A percentile compares a stretch with the other conserved stretches of the same genome.
These are phyloP conservation scores for Megastigmus dorsalis DNA, from an alignment of 2,888 invertebrate species.

Conservation along the genomic window DNA sequence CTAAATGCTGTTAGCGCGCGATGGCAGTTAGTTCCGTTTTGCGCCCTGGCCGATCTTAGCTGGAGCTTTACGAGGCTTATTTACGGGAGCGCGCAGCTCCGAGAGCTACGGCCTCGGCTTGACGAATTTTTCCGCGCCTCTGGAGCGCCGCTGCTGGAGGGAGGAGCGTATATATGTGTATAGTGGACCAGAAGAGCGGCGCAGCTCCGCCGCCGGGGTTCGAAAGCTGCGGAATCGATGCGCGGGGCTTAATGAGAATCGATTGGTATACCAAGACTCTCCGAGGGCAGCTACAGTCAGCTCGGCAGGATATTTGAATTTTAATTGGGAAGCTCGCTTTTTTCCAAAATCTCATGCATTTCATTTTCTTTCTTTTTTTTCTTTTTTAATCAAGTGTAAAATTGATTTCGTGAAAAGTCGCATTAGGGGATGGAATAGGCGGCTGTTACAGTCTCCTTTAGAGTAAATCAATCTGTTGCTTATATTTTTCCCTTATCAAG, in stretches of 20 bases:
- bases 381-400: too few relatives aligned
- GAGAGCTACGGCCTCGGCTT: not conserved
- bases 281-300: not conserved
- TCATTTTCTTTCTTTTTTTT: too few relatives aligned
- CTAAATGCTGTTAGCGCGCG: conserved; percentile 65
- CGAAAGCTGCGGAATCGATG: not conserved
- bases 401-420: too few relatives aligned
- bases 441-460: too few relatives aligned
- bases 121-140: too few relatives aligned
- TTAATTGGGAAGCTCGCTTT: not conserved
- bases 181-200: too few relatives aligned
- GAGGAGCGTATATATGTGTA: too few relatives aligned
- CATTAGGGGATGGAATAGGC: too few relatives aligned
- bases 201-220: not conserved
- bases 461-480: too few relatives aligned
- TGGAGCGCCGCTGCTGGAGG: too few relatives aligned
- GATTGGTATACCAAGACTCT: not conserved
- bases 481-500: too few relatives aligned
- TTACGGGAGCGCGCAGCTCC: not conserved
- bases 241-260: conserved; percentile 20
- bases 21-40: conserved; percentile 55
- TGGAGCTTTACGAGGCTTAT: conserved; percentile 1
- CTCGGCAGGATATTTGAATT: not conserved
- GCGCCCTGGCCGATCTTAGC: conserved; percentile 13
- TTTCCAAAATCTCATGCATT: too few relatives aligned